Conservation (phyloP, 2,888 invertebrate genomes). For the Helleia helle region DNA sequence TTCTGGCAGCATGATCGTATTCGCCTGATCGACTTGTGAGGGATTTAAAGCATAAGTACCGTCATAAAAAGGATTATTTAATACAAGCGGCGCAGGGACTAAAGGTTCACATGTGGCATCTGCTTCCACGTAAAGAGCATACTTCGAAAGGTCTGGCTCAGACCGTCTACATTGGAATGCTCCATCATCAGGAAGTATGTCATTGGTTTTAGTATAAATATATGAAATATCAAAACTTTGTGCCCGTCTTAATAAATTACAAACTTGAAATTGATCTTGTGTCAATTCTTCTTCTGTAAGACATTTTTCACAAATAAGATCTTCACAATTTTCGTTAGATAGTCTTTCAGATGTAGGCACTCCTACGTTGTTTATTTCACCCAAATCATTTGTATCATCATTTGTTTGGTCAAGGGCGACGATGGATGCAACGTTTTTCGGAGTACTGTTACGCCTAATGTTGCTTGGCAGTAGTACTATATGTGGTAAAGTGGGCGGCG, state of each 20-base stretch:
- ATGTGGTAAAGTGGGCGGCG: conserved; percentile 62
- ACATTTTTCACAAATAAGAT: conserved; percentile 33
- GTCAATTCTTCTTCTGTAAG: conserved; percentile 15
- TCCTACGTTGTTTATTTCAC: conserved; percentile 67
- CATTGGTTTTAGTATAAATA: conserved; percentile 40
- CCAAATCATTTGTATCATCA: conserved; percentile 41
- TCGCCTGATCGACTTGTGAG: conserved; percentile 40
- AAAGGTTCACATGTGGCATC: conserved; percentile 48
- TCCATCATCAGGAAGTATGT: conserved; percentile 33
- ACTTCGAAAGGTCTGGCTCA: conserved; percentile 63
- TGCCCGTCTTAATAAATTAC: conserved; percentile 47
- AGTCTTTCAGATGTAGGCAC: conserved; percentile 48
- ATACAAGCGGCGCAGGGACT: conserved; percentile 50
- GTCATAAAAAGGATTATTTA: conserved; percentile 69
- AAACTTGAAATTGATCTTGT: conserved; percentile 34
- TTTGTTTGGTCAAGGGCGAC: conserved; percentile 40
- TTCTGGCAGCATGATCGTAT: conserved; percentile 58
- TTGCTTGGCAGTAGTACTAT: conserved; percentile 68
- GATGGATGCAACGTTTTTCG: conserved; percentile 26
- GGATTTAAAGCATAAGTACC: conserved; percentile 52
- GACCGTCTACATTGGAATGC: conserved; percentile 44
- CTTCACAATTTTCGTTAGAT: conserved; percentile 37
- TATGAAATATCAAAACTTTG: conserved; percentile 64
- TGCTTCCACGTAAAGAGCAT: conserved; percentile 52
- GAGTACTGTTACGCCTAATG: conserved; percentile 27